A percentile compares a stretch with the other conserved stretches of the same genome.
These are phyloP conservation scores for Leucoraja erinaceus DNA, from an alignment of 2,113 vertebrate species.

Conservation along the genomic window DNA sequence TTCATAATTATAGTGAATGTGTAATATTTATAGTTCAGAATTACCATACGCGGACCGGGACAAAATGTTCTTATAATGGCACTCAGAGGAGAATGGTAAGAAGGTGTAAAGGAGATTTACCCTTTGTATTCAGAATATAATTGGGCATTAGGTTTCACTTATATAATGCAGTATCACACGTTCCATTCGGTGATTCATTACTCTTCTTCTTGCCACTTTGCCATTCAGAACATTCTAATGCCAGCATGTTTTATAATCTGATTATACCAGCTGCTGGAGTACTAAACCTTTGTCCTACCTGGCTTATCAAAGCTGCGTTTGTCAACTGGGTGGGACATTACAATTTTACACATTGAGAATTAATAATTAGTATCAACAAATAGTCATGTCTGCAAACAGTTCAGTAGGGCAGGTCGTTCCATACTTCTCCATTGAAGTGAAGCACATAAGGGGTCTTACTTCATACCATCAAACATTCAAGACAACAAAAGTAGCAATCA, in stretches of 20 bases:
- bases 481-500: not conserved
- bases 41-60: not conserved
- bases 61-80: not conserved
- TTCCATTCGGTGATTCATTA: not conserved
- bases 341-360: not conserved
- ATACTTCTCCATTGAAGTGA: not conserved
- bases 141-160: not conserved
- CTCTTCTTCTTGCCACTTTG: not conserved
- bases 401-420: not conserved
- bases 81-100: too few relatives aligned
- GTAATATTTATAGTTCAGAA: not conserved
- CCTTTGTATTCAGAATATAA: too few relatives aligned
- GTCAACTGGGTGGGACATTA: not conserved
- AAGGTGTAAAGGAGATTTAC: not conserved
- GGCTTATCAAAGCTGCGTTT: not conserved
- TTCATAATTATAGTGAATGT: not conserved
- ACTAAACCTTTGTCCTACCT: not conserved
- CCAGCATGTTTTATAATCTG: not conserved
- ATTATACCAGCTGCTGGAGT: not conserved
- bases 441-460: not conserved
- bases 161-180: not conserved
- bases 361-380: not conserved
- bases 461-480: not conserved
- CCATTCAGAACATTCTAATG: not conserved
- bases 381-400: not conserved